A percentile compares a stretch with the other conserved stretches of the same genome.
Conservation (phyloP, 2,797 vertebrate genomes). For the Karalla daura region DNA sequence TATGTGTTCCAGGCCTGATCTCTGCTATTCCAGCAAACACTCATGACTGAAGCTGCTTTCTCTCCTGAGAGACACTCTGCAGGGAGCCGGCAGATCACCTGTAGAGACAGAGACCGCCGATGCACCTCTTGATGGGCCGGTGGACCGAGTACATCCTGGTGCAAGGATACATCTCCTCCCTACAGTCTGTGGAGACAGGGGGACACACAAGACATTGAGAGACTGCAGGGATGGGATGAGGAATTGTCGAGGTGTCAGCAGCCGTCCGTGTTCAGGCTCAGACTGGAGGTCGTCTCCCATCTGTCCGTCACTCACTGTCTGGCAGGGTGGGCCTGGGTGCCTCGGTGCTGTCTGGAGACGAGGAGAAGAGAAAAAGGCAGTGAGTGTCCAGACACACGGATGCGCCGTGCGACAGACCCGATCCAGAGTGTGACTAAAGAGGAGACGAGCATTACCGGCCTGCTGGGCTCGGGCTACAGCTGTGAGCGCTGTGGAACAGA, state of each 20-base stretch:
- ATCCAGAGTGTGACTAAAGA: slow-evolving; percentile 59
- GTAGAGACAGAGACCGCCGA: slow-evolving; percentile 81
- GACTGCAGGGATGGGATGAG: background rate
- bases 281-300: background rate
- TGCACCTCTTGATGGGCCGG: slow-evolving; percentile 80
- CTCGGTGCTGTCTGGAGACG: slow-evolving; percentile 35
- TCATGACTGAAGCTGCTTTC: background rate
- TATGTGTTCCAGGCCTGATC: background rate
- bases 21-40: background rate
- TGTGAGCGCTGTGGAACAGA: slow-evolving; percentile 79
- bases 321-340: slow-evolving; percentile 40
- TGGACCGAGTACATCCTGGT: slow-evolving; percentile 89
- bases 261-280: no score
- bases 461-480: slow-evolving; percentile 74
- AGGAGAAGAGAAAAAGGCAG: slow-evolving; percentile 45
- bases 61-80: background rate
- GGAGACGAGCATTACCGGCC: slow-evolving; percentile 72
- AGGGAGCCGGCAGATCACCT: slow-evolving; percentile 69
- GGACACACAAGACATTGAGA: background rate
- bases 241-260: no score
- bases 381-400: slow-evolving; percentile 46
- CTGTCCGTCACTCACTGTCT: slow-evolving; percentile 59
- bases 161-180: slow-evolving; percentile 86
- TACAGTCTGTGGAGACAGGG: slow-evolving; percentile 75
- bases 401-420: slow-evolving; percentile 34